Percentiles rank a stretch among this genome's conserved stretches.
Conservation (phyloP, 2,113 vertebrate genomes). For the Gopherus evgoodei region DNA sequence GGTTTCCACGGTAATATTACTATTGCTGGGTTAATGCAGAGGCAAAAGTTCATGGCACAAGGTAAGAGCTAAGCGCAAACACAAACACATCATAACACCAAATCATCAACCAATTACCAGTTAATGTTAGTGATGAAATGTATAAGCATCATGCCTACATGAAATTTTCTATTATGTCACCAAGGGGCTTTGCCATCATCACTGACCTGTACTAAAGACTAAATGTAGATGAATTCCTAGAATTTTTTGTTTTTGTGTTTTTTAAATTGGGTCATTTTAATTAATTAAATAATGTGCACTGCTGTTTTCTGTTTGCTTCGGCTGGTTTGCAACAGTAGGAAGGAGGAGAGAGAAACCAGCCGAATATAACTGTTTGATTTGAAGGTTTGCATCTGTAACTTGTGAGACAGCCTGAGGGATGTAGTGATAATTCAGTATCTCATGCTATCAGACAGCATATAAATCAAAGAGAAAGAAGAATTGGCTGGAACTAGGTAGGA, state of each 20-base stretch:
- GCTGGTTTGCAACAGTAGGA: not conserved
- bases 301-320: constrained; percentile 13
- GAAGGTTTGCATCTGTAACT: constrained; percentile 58
- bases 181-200: not conserved
- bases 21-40: not conserved
- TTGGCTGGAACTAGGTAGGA: constrained; percentile 35
- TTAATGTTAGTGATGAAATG: not conserved
- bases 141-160: not conserved
- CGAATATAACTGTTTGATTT: constrained; percentile 40
- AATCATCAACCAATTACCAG: not conserved
- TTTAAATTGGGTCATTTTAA: not conserved
- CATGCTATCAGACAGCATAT: constrained; percentile 28
- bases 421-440: constrained; percentile 58
- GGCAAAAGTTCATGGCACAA: constrained; percentile 1
- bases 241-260: not conserved
- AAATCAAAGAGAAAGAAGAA: constrained; percentile 61
- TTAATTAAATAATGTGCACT: constrained; percentile 17
- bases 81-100: not conserved
- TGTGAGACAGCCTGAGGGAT: constrained; percentile 42
- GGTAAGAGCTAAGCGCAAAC: not conserved
- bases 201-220: not conserved
- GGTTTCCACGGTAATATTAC: not conserved
- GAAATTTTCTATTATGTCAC: not conserved
- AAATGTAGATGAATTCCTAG: not conserved
- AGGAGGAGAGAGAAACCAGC: not conserved